Evolutionary conservation across 2,888 invertebrate species (phyloP), one percentile per base, ranked within the genome.

Genomic region (Drosophila demipolita): DNA sequence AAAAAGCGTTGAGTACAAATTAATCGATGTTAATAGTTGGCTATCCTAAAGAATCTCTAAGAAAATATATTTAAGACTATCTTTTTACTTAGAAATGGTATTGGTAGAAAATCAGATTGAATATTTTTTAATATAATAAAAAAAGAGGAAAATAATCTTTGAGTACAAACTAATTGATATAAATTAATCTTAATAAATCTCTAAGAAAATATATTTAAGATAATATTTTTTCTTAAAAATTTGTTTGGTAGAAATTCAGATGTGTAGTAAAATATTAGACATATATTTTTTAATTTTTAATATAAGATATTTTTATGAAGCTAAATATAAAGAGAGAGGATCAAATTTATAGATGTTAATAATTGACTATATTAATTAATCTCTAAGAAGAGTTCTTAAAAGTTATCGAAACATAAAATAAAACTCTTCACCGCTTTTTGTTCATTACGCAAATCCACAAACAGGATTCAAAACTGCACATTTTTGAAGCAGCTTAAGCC

Each of bases 401-500:
- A 26, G 7, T 7, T 15, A 29, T 29, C 5, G 29, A 6, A 29
- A 29, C 6, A 29, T 6, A 29, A 5, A 29, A 29, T 6, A 29
- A 29, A 29, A 29, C 6, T 29, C 6, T 29, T 20, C 7, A 20
- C 20, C 7, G 11, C 8, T 8, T n/a, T 38, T 8, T 1, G n/a
- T 29, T 40, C 55, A 40, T 40, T 57, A 20, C 3, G n/a, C 50
- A 50, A 26, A 26, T 49, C 26, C 7, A 54, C 26, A n/a, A 9
- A 20, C 8, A 15, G 35, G 26, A 49, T 36, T 60, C 0, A 26
- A 59, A 60, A 50, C 0, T 5, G 15, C 12, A 3, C 4, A 38
- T n/a, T 29, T 50, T 50, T 26, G 53, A 45, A 45, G 36, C 63
- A 69, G 77, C 71, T 75, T 71, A 71, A 38, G 35, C 4, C 7